phyloP scores from a whole-genome alignment of 2,113 vertebrate species.

The Electrona antarctica region DNA sequence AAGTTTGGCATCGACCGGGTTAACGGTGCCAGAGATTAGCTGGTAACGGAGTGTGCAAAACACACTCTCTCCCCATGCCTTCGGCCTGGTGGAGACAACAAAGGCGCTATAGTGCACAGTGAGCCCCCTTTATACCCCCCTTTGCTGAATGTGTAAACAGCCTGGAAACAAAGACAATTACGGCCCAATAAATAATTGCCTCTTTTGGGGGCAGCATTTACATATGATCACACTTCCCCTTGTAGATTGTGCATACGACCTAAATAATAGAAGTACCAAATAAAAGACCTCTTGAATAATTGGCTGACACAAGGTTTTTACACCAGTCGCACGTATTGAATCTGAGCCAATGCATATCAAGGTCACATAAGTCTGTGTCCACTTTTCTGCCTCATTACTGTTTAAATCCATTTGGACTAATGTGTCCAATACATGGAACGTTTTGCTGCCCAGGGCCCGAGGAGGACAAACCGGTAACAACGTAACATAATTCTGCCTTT shows the following conservation, averaged over 20 bases:
- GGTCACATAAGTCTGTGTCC: constrained; percentile 1
- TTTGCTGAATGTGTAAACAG: constrained; percentile 12
- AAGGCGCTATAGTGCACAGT: too few relatives aligned
- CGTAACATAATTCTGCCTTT: background rate
- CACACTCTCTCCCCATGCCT: too few relatives aligned
- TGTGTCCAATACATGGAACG: background rate
- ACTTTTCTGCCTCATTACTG: background rate
- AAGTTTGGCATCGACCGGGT: too few relatives aligned
- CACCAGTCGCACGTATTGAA: too few relatives aligned
- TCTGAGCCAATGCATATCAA: background rate
- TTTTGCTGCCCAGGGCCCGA: too few relatives aligned
- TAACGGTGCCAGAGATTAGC: too few relatives aligned
- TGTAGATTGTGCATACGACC: background rate
- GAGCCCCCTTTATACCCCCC: background rate
- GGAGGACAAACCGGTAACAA: background rate
- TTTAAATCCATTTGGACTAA: background rate
- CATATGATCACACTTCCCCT: constrained; percentile 11
- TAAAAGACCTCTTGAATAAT: background rate
- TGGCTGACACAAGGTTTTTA: background rate
- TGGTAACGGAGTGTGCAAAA: too few relatives aligned
- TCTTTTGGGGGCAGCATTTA: background rate
- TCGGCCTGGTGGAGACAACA: too few relatives aligned
- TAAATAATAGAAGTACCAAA: background rate
- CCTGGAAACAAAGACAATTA: constrained; percentile 24
- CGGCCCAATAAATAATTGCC: constrained; percentile 12